phyloP scores from a whole-genome alignment of 2,113 vertebrate genomes.

The Dascyllus trimaculatus region DNA sequence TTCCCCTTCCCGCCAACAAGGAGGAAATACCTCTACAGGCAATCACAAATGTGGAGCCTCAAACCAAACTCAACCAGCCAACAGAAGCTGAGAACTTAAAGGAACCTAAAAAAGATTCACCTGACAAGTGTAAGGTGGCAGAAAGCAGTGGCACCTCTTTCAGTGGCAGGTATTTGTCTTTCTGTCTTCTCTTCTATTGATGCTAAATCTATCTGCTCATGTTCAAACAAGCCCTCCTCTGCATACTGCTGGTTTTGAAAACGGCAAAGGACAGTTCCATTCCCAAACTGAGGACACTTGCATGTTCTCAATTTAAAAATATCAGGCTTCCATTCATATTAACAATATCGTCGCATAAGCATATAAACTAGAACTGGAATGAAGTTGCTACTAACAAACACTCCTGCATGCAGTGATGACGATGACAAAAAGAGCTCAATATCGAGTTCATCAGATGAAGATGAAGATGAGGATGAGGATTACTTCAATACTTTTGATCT shows the following conservation, averaged over 20 bases:
- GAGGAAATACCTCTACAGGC: slow-evolving; percentile 5
- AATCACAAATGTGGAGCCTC: not conserved
- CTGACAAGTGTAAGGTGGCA: not conserved
- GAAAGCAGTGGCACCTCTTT: not conserved
- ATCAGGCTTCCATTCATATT: too few species aligned
- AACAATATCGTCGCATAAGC: too few species aligned
- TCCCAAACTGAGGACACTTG: too few species aligned
- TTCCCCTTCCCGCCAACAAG: not conserved
- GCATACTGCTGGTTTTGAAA: too few species aligned
- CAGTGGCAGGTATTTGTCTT: slow-evolving; percentile 43
- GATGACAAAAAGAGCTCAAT: slow-evolving; percentile 9
- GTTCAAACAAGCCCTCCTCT: too few species aligned
- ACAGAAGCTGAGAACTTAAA: not conserved
- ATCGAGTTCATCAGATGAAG: slow-evolving; percentile 8
- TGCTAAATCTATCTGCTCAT: not conserved
- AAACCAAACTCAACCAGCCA: not conserved
- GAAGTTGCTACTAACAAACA: not conserved
- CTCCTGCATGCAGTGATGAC: slow-evolving; percentile 36
- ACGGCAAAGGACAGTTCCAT: too few species aligned
- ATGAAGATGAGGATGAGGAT: slow-evolving; percentile 32
- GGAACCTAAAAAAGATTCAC: not conserved
- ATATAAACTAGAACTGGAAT: not conserved
- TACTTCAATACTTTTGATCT: not conserved
- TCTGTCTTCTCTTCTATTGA: not conserved
- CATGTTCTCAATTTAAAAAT: too few species aligned